phyloP scores from a whole-genome alignment of 2,113 vertebrate species.

The Clupea harengus region DNA sequence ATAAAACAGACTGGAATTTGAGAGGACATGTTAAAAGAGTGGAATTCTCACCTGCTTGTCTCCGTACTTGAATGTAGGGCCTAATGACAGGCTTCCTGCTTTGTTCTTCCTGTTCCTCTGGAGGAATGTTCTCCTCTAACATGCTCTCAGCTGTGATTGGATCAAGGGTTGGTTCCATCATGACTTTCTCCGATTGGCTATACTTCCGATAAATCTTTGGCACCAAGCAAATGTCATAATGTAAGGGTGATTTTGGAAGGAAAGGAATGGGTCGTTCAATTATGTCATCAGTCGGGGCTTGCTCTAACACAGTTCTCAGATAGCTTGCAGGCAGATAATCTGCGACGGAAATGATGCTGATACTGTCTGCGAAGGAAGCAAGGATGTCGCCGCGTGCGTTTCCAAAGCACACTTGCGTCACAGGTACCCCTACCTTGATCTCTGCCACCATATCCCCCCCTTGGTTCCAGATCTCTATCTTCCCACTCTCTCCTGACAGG shows the following conservation, averaged over 20 bases:
- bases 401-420: slow-evolving; percentile 64
- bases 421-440: slow-evolving; percentile 51
- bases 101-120: background rate
- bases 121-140: background rate
- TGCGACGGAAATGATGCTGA: slow-evolving; percentile 61
- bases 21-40: too few relatives aligned
- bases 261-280: slow-evolving; percentile 57
- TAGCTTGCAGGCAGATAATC: slow-evolving; percentile 44
- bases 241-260: slow-evolving; percentile 52
- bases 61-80: background rate
- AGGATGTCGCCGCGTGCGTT: slow-evolving; percentile 65
- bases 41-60: background rate
- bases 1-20: too few relatives aligned
- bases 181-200: background rate
- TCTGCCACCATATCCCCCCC: slow-evolving; percentile 53
- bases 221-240: slow-evolving; percentile 57
- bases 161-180: background rate
- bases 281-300: slow-evolving; percentile 46
- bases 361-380: slow-evolving; percentile 54
- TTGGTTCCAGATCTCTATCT: slow-evolving; percentile 59
- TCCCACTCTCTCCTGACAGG: slow-evolving; percentile 49
- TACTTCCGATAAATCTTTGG: slow-evolving; percentile 36
- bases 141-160: background rate
- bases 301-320: slow-evolving; percentile 41
- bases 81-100: background rate